Evolutionary conservation across 2,888 invertebrate genomes (phyloP).

Genomic region (Sussaba pulchella): DNA sequence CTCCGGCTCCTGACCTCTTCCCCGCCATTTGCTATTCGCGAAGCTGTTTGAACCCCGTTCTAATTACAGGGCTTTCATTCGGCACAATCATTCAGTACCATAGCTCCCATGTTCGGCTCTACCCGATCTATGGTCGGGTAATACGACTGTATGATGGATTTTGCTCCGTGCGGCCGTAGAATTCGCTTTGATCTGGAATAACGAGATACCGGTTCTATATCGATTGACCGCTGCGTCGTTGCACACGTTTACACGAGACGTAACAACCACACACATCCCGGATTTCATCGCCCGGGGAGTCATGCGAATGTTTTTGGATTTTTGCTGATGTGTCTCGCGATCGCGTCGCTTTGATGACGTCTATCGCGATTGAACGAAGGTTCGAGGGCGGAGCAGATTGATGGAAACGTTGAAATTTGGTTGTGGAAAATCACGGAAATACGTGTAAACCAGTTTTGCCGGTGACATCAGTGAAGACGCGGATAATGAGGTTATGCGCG

Average conservation of each 20-base stretch:
- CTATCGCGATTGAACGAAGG: no score
- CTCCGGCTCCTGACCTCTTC: no score
- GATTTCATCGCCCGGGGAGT: neutral
- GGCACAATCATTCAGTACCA: constrained; percentile 11
- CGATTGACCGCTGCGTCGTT: neutral
- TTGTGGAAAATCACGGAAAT: constrained; percentile 52
- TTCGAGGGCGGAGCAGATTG: constrained; percentile 1
- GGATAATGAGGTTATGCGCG: constrained; percentile 48
- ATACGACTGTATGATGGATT: constrained; percentile 1
- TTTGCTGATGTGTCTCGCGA: neutral
- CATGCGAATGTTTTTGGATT: neutral
- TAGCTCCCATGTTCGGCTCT: neutral
- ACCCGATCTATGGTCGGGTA: neutral
- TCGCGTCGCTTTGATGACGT: neutral
- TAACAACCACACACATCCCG: neutral
- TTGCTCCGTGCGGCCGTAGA: neutral
- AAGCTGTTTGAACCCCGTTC: constrained; percentile 29
- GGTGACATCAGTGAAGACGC: constrained; percentile 24
- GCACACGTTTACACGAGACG: neutral
- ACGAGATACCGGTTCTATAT: neutral
- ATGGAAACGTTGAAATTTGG: constrained; percentile 10
- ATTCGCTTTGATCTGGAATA: constrained; percentile 26
- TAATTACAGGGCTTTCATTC: constrained; percentile 58
- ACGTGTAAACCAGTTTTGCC: constrained; percentile 49
- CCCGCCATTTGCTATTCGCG: constrained; percentile 23